Evolutionary conservation across 2,888 invertebrate genomes (phyloP), one percentile per base, ranked within the genome.

Genomic region (Dendrolimus pini): DNA sequence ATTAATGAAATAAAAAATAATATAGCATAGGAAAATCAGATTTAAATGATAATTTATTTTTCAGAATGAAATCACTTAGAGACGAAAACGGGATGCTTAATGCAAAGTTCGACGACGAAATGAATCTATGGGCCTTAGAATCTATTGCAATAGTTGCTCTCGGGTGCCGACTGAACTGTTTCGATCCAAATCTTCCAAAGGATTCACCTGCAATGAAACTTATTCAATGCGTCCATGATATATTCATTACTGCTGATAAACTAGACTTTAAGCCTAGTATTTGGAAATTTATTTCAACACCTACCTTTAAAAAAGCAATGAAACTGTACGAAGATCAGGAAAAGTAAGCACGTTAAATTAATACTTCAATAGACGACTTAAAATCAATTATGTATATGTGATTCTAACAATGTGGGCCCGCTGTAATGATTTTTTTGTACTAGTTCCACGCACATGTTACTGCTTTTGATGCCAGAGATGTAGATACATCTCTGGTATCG

Each of bases 61-160:
- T 53, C 73, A 93, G 94, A 70, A 88, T 94, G 67, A 82, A 80
- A 65, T 82, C 76, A 53, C 76, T 92, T 60, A 89, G 91, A 55
- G 84, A 93, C 63, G 78, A 82, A 9, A 81, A 90, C 0, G 80
- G 91, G 41, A 93, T 92, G 78, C 86, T 94, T 60, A 91, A 91
- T 1, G 80, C 80, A 0, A 87, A 93, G 60, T 92, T 94, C 54
- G 77, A 84, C 56, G 82, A 85, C 30, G 92, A 93, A 75, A 80
- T 93, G 67, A 91, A 92, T 62, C 87, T 93, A 65, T 94, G 94
- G 94, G 89, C 93, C 0, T 73, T 94, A 41, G 94, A 94, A 73
- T 93, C 92, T 0, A 80, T 85, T 12, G 82, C 75, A 0, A 74
- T 85, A 55, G 82, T 89, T 0, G 84, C 85, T 1, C 66, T 89